Conservation (phyloP, 2,113 vertebrate species). For the Stigmatopora nigra region DNA sequence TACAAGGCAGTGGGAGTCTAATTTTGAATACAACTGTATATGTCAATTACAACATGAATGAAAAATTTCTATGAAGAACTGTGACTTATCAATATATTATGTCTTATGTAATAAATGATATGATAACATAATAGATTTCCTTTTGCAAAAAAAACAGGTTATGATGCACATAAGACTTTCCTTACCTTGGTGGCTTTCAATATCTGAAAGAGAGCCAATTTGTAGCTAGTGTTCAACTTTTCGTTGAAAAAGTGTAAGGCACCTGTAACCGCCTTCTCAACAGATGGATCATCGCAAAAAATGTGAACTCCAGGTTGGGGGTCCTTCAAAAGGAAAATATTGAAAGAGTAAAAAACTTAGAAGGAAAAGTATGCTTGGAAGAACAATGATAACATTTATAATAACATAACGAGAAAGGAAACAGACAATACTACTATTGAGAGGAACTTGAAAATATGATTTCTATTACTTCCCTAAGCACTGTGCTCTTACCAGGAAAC, state of each 20-base stretch:
- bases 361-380: neutral
- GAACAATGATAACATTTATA: neutral
- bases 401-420: neutral
- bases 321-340: slow-evolving; percentile 1
- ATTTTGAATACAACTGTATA: no score
- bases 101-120: no score
- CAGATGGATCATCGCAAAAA: slow-evolving; percentile 52
- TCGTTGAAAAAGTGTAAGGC: slow-evolving; percentile 46
- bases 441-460: no score
- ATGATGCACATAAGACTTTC: no score
- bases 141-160: neutral
- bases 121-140: neutral
- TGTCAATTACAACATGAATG: no score
- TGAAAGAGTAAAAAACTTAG: neutral
- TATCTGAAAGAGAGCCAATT: slow-evolving; percentile 54
- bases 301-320: slow-evolving; percentile 20
- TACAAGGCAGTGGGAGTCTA: no score
- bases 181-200: slow-evolving; percentile 50
- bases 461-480: no score
- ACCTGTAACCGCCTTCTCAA: slow-evolving; percentile 29
- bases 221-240: slow-evolving; percentile 19
- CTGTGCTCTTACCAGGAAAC: no score
- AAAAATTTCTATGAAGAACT: no score
- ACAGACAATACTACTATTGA: neutral
- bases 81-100: no score